These are phyloP conservation scores for Loxodonta africana DNA, from an alignment of 2,113 vertebrate species.

Conservation along the genomic window DNA sequence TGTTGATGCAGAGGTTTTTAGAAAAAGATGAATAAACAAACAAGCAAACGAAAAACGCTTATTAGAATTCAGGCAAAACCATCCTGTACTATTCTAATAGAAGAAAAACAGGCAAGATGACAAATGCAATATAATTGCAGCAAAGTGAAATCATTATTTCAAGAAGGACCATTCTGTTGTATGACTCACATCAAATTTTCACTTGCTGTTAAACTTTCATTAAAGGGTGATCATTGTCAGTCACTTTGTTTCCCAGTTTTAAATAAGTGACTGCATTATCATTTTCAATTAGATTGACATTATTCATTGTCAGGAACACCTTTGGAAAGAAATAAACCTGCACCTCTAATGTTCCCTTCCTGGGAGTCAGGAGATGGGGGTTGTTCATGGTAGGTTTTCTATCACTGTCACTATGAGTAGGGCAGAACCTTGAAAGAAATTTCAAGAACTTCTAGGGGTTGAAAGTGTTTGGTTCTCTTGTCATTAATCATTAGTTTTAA, in stretches of 20 bases:
- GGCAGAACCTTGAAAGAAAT: not conserved
- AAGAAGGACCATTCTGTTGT: constrained; percentile 9
- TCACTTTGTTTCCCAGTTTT: constrained; percentile 64
- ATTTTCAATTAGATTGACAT: constrained; percentile 74
- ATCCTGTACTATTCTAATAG: not conserved
- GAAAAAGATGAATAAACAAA: not conserved
- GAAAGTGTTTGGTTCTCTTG: not conserved
- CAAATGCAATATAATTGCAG: not conserved
- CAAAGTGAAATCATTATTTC: constrained; percentile 61
- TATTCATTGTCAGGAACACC: constrained; percentile 13
- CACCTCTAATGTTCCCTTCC: constrained; percentile 39
- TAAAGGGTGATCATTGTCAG: constrained; percentile 70
- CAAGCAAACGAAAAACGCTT: not conserved
- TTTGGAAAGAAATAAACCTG: constrained; percentile 58
- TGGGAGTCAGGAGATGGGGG: not conserved
- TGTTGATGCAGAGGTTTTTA: not conserved
- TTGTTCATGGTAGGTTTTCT: not conserved
- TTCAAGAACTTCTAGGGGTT: not conserved
- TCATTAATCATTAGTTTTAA: constrained; percentile 10
- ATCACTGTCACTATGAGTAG: not conserved
- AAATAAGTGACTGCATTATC: constrained; percentile 64
- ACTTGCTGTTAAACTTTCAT: constrained; percentile 77
- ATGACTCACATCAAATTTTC: constrained; percentile 75
- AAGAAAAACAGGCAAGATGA: constrained; percentile 20
- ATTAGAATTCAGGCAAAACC: constrained; percentile 39